Evolutionary conservation across 2,888 invertebrate species (phyloP), one percentile per base, ranked within the genome.

Genomic region (Melieria picta): DNA sequence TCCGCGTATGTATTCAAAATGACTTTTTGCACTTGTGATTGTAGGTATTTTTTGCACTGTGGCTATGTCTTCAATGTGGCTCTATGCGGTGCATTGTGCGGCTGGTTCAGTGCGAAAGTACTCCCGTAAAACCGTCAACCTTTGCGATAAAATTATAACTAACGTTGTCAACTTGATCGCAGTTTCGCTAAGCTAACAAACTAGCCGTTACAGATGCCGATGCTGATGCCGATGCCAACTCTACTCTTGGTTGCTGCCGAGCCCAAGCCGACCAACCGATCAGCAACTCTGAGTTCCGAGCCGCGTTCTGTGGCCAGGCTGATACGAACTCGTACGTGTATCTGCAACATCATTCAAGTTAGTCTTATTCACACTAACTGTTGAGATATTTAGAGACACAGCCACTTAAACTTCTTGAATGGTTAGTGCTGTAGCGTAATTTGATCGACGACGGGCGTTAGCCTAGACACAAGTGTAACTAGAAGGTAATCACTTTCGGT

Each of bases 21-120:
- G 69, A 72, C 73, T 74, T 70, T 71, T 77, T 69, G 67, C 65
- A 73, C 67, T 70, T 72, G 69, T 62, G 68, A 72, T 62, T 76
- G 77, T 61, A 30, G 30, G 30, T 30, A 30, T 30, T 30, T 30
- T 30, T 30, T 30, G 30, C 30, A 30, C 30, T 30, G 30, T 30
- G 30, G 30, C 30, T 30, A 30, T 30, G 30, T 30, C 30, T 30
- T 30, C 30, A 30, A 30, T 30, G 30, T 30, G 30, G 30, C 30
- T 30, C 30, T 30, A 30, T 30, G 30, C 30, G 30, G 30, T 30
- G 30, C 30, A 30, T 30, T 30, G 30, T 30, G 30, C 2, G 30
- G 30, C 30, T 30, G 30, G 30, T 30, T 3, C 30, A 30, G 30
- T 11, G 9, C 50, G 50, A 10, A 52, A 11, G 52, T 52, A 52